Base-by-base conservation (phyloP, 2,113 vertebrate species). In the Rhea pennata region DNA sequence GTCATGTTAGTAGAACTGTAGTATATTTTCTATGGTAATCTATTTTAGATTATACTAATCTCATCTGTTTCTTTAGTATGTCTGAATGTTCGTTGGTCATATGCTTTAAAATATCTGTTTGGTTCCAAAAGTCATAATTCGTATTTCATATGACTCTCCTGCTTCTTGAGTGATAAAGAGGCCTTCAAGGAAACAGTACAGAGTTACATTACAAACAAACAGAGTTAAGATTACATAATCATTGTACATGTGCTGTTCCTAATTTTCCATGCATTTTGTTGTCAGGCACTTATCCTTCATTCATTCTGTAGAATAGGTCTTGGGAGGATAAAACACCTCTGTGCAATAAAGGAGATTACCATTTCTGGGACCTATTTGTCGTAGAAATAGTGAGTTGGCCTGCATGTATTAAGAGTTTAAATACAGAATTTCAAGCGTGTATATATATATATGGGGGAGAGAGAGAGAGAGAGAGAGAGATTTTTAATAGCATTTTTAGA, bases 11-110 rank as follows among this genome's bases (percentile, higher is more conserved):
- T 92, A 79, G 78, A 96, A 81, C 36, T 53, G 23, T 33, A 8
- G 19, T 92, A 26, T 88, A 77, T 91, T 93, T 90, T 92, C 83
- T 91, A 14, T 93, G 40, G 39, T 79, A 92, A 83, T 87, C 87
- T 87, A 50, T 22, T 80, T 77, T 54, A 82, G 59, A 67, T 90
- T 77, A n/a, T 29, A 13, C 6, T 66, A n/a, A 23, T 91, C 21
- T 82, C 51, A 74, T 90, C 24, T 75, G 6, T 66, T 77, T 46
- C 8, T 74, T 6, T 24, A 62, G 42, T 80, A 21, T 2, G 2
- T 71, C 62, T 86, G 36, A 46, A 84, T 88, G 42, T 44, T 26
- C 29, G 10, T 76, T 76, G 7, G 84, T 74, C n/a, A 20, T 59
- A 23, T 10, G 44, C 5, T 33, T 59, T 59, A 36, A 92, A 72